Conservation (phyloP, 2,797 vertebrate species). For the Lepidocolaptes lacrymiger region DNA sequence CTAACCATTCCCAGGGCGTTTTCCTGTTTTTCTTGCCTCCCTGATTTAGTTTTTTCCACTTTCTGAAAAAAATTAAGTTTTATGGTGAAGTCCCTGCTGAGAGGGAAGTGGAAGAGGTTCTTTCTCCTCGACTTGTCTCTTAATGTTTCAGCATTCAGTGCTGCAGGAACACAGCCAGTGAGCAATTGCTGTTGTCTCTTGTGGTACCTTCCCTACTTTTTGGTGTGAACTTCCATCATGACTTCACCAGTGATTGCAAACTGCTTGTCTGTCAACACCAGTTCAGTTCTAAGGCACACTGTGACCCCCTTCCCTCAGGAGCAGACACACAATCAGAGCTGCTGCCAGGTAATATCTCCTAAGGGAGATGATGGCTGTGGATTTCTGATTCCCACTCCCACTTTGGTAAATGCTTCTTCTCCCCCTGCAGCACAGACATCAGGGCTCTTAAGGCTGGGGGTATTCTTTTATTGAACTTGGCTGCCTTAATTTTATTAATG, state of each 20-base stretch:
- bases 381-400: not conserved
- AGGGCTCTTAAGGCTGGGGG: not conserved
- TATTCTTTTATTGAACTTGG: not conserved
- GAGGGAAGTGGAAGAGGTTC: not conserved
- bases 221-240: not conserved
- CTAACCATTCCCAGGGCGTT: not conserved
- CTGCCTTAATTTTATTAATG: not conserved
- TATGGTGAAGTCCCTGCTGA: not conserved
- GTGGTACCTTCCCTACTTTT: not conserved
- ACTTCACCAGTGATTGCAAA: not conserved
- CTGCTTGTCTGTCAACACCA: not conserved
- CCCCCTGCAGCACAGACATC: not conserved
- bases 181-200: not conserved
- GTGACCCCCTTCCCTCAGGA: not conserved
- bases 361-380: not conserved
- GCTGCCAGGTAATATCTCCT: not conserved
- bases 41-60: not conserved
- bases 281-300: not conserved
- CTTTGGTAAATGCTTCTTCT: not conserved
- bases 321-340: fast-evolving
- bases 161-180: not conserved
- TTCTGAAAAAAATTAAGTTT: not conserved
- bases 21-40: not conserved
- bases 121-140: not conserved
- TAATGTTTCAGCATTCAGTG: not conserved